These are phyloP conservation scores for Temnothorax nylanderi DNA, from an alignment of 1,140 invertebrate species.

Conservation along the genomic window DNA sequence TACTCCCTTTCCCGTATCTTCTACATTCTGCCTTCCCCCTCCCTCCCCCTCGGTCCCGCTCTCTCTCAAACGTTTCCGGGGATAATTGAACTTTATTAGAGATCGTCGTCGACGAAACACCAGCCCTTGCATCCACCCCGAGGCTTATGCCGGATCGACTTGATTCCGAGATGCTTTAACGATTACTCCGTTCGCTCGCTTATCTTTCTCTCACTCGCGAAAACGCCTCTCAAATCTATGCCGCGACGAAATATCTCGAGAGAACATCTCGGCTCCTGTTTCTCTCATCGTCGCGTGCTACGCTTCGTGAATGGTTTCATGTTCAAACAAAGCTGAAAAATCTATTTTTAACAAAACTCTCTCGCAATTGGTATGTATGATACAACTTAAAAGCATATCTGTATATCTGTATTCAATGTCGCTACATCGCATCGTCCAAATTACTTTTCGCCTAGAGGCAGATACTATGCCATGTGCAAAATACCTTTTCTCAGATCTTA, in stretches of 20 bases:
- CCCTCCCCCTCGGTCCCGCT: background rate
- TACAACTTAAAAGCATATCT: background rate
- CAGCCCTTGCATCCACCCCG: conserved; percentile 52
- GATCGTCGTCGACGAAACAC: conserved; percentile 68
- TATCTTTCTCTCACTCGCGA: conserved; percentile 39
- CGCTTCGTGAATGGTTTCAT: background rate
- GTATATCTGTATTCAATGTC: background rate
- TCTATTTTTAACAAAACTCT: background rate
- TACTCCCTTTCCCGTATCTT: conserved; percentile 37
- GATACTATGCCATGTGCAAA: background rate
- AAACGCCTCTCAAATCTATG: conserved; percentile 46
- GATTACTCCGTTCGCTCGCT: conserved; percentile 36
- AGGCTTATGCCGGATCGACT: conserved; percentile 63
- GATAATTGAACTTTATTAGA: conserved; percentile 80
- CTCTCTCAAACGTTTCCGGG: conserved; percentile 70
- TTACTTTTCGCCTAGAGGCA: background rate
- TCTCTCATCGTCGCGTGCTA: background rate
- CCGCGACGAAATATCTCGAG: conserved; percentile 9
- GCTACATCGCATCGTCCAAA: background rate
- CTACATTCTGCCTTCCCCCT: conserved; percentile 23
- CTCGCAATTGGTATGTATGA: background rate
- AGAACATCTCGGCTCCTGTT: background rate
- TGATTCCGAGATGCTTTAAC: conserved; percentile 61
- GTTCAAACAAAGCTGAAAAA: background rate
- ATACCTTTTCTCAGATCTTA: conserved; percentile 4